These are phyloP conservation scores for Falcaria lacertinaria DNA, from an alignment of 2,888 invertebrate species.

Conservation along the genomic window DNA sequence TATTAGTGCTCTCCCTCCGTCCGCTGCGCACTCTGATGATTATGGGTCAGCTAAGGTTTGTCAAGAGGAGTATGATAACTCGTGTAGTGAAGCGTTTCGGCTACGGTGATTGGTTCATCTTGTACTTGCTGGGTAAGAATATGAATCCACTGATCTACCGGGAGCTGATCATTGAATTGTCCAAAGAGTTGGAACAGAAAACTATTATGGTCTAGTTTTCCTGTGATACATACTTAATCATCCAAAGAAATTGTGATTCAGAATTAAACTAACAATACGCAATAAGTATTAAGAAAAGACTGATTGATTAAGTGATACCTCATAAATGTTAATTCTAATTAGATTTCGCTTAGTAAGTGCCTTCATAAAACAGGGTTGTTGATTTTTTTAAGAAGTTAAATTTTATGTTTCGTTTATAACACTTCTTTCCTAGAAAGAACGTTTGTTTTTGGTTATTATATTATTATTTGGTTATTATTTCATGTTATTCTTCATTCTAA, in stretches of 20 bases:
- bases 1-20: slow-evolving; percentile 75
- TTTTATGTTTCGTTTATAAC: not conserved
- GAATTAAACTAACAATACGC: not conserved
- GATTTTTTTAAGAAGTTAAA: not conserved
- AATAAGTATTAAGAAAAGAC: not conserved
- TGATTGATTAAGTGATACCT: not conserved
- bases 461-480: not conserved
- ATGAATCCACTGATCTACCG: slow-evolving; percentile 84
- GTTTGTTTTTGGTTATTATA: not conserved
- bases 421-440: not conserved
- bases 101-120: slow-evolving; percentile 88
- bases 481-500: not conserved
- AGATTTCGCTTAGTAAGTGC: not conserved
- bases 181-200: slow-evolving; percentile 54
- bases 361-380: not conserved
- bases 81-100: slow-evolving; percentile 74
- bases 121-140: slow-evolving; percentile 87
- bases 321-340: not conserved
- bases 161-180: slow-evolving; percentile 80
- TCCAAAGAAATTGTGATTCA: slow-evolving; percentile 4
- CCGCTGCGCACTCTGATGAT: slow-evolving; percentile 81
- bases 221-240: slow-evolving; percentile 3
- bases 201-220: slow-evolving; percentile 43
- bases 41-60: slow-evolving; percentile 79
- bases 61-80: slow-evolving; percentile 72